Percentiles rank a stretch among this genome's conserved stretches.
Conservation (phyloP, 2,888 invertebrate species). For the Cepaea hortensis region DNA sequence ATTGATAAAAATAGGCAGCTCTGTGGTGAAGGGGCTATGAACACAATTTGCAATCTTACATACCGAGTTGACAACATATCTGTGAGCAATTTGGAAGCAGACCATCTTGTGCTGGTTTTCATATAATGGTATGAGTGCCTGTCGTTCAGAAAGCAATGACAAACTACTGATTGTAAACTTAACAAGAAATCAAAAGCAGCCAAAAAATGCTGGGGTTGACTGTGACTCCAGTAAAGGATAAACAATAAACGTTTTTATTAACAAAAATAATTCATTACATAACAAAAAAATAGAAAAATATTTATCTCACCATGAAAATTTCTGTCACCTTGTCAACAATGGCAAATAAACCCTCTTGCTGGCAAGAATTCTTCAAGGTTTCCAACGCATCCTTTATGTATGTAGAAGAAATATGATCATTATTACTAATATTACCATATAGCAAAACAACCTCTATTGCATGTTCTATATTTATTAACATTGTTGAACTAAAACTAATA, state of each 20-base stretch:
- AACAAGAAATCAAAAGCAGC: neutral
- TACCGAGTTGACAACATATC: no score
- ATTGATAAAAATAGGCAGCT: neutral
- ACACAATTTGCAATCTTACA: no score
- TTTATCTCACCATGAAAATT: constrained; percentile 37
- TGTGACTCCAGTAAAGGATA: neutral
- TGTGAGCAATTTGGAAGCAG: no score
- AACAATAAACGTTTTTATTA: neutral
- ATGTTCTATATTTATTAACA: no score
- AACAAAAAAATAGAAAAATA: neutral
- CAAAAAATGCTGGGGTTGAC: no score
- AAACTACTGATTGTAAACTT: neutral
- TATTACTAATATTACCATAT: no score
- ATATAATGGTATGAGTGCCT: no score
- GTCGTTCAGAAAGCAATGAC: no score
- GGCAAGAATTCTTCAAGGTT: neutral
- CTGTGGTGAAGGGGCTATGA: no score
- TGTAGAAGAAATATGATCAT: constrained; percentile 2
- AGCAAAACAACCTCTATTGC: no score
- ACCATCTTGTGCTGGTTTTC: no score
- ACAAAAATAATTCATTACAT: neutral
- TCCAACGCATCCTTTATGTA: constrained; percentile 31
- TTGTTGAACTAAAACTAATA: no score
- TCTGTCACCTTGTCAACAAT: constrained; percentile 29
- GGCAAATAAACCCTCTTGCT: neutral